phyloP scores from a whole-genome alignment of 2,888 invertebrate genomes.

The Sicus ferrugineus region DNA sequence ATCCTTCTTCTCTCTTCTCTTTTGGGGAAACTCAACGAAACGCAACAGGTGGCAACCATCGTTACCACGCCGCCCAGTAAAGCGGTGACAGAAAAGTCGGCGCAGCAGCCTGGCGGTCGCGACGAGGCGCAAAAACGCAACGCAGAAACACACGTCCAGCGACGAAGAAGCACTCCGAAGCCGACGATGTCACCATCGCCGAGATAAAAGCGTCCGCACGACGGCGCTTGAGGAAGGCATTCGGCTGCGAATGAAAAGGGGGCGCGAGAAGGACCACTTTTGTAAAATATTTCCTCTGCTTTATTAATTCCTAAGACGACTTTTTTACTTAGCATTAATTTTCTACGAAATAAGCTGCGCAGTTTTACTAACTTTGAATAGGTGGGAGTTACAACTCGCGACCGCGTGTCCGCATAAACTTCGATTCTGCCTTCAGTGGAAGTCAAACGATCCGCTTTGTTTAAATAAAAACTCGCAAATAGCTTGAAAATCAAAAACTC shows the following conservation, averaged over 20 bases:
- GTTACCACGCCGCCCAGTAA: slow-evolving; percentile 53
- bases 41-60: slow-evolving; percentile 55
- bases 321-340: neutral
- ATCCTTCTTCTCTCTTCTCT: slow-evolving; percentile 14
- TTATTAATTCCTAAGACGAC: slow-evolving; percentile 27
- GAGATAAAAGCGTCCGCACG: slow-evolving; percentile 46
- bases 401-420: too few relatives aligned
- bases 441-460: too few relatives aligned
- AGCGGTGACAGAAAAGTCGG: neutral
- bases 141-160: slow-evolving; percentile 5
- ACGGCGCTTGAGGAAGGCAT: neutral
- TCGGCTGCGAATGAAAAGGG: neutral
- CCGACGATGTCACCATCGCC: slow-evolving; percentile 56
- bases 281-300: slow-evolving; percentile 27
- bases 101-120: neutral
- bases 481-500: too few relatives aligned
- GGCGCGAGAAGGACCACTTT: neutral
- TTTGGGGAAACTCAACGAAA: slow-evolving; percentile 15
- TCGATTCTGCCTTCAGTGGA: too few relatives aligned
- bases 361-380: too few relatives aligned
- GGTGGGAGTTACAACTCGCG: too few relatives aligned
- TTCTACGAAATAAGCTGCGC: neutral
- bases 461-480: too few relatives aligned
- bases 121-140: neutral
- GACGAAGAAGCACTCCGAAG: slow-evolving; percentile 38